A percentile compares a stretch with the other conserved stretches of the same genome.
Evolutionary conservation across 2,113 vertebrate genomes (phyloP).

Genomic region (Capreolus pygargus): DNA sequence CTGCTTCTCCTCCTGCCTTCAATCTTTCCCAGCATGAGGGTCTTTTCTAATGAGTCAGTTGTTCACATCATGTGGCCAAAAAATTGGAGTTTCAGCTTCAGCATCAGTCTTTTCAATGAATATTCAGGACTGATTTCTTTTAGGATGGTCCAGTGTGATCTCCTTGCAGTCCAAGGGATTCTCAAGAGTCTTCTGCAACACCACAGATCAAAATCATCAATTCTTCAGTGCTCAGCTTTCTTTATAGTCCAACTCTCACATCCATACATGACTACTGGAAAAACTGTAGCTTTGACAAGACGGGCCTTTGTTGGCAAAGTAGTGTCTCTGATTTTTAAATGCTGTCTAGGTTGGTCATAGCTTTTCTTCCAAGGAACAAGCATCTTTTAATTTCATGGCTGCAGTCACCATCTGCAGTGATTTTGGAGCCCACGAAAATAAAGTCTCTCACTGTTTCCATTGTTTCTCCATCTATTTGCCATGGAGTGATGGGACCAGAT

Average conservation of each 20-base stretch:
- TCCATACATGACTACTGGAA: not conserved
- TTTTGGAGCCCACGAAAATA: not conserved
- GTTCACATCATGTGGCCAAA: not conserved
- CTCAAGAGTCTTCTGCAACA: not conserved
- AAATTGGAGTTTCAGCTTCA: not conserved
- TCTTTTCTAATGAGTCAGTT: not conserved
- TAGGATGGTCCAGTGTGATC: not conserved
- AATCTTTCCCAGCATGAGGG: not conserved
- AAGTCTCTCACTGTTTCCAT: not conserved
- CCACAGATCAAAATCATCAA: not conserved
- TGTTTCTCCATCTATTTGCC: not conserved
- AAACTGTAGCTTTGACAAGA: not conserved
- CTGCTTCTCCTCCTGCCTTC: not conserved
- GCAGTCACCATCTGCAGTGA: not conserved
- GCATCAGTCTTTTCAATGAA: not conserved
- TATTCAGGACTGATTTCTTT: not conserved
- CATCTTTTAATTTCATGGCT: not conserved
- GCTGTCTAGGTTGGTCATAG: not conserved
- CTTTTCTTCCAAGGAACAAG: not conserved
- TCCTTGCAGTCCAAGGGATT: not conserved
- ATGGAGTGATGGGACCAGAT: not conserved
- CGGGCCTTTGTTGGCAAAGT: accelerated
- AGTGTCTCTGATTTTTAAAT: not conserved
- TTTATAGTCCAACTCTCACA: not conserved
- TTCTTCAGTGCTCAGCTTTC: not conserved